Evolutionary conservation across 2,888 invertebrate species (phyloP).

Genomic region (Orchesellides sinensis): DNA sequence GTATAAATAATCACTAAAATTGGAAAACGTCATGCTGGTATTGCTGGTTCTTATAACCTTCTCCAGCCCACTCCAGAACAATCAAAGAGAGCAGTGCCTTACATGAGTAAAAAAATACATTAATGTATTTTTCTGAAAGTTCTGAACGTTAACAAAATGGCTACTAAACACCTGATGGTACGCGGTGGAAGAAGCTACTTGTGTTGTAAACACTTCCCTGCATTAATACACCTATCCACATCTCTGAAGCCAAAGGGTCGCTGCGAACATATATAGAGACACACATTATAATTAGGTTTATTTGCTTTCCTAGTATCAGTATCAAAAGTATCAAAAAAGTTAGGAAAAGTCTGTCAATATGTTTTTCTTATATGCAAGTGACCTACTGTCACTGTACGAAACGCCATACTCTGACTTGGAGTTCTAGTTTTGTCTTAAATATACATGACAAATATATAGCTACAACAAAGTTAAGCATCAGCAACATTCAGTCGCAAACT

Average conservation of each 20-base stretch:
- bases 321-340: neutral
- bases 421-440: neutral
- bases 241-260: too few species aligned
- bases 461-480: conserved; percentile 23
- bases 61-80: neutral
- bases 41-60: neutral
- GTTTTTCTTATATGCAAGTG: conserved; percentile 21
- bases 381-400: conserved; percentile 21
- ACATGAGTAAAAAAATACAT: neutral
- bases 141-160: conserved; percentile 1
- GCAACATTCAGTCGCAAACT: conserved; percentile 24
- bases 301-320: neutral
- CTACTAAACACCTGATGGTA: conserved; percentile 1
- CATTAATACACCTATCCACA: too few species aligned
- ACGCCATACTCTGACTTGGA: conserved; percentile 18
- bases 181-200: neutral
- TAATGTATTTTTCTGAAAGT: neutral
- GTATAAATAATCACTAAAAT: conserved; percentile 18
- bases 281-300: too few species aligned
- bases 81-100: neutral
- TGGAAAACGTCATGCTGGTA: neutral
- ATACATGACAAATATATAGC: too few species aligned
- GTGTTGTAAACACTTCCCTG: too few species aligned
- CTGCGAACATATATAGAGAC: neutral
- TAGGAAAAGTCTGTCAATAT: conserved; percentile 27